Conservation (phyloP, 2,797 vertebrate species). For the Alosa sapidissima region DNA sequence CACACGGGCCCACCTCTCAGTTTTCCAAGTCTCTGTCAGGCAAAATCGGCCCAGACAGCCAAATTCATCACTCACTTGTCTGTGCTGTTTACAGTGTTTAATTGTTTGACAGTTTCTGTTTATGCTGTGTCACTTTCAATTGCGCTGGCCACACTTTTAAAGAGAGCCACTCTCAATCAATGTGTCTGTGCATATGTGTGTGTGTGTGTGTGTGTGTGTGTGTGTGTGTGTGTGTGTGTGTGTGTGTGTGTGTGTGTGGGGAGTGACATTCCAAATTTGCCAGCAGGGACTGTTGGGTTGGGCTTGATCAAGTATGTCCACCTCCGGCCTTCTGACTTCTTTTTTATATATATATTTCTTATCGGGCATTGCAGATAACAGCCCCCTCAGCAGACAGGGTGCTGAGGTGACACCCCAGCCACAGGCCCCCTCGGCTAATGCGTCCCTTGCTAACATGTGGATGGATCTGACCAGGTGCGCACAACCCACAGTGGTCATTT, state of each 20-base stretch:
- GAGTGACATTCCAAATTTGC: conserved; percentile 44
- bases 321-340: neutral
- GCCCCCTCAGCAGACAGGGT: neutral
- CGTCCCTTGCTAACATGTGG: conserved; percentile 11
- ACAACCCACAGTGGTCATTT: conserved; percentile 21
- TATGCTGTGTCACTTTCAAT: conserved; percentile 76
- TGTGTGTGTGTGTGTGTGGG: neutral
- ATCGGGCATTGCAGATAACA: neutral
- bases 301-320: neutral
- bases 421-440: neutral
- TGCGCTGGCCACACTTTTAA: conserved; percentile 57
- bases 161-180: conserved; percentile 51
- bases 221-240: too few relatives aligned
- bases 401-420: neutral
- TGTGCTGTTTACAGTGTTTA: conserved; percentile 73
- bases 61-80: conserved; percentile 73
- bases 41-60: conserved; percentile 69
- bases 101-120: conserved; percentile 77
- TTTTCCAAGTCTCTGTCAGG: conserved; percentile 45
- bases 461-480: conserved; percentile 16
- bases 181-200: neutral
- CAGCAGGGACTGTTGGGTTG: neutral
- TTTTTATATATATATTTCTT: neutral
- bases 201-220: too few relatives aligned
- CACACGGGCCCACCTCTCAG: conserved; percentile 55